Percentiles rank a stretch among this genome's conserved stretches.
Evolutionary conservation across 1,140 invertebrate species (phyloP).

Genomic region (Globodera rostochiensis): DNA sequence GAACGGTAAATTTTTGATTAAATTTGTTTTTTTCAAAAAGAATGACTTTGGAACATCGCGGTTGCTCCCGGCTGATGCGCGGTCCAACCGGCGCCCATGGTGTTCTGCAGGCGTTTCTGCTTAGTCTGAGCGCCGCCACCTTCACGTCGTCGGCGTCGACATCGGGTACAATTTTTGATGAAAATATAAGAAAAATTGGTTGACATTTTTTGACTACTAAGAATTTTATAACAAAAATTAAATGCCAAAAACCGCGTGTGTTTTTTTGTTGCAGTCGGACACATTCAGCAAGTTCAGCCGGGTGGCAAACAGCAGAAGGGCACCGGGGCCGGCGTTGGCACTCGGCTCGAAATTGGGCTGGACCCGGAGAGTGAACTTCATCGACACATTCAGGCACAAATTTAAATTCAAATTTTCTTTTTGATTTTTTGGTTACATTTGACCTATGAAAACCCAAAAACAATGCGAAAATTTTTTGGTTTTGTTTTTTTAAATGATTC

Average conservation of each 20-base stretch:
- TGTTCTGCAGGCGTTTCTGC: conserved; percentile 56
- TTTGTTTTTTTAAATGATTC: neutral
- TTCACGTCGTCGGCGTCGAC: conserved; percentile 44
- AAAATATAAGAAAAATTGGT: conserved; percentile 40
- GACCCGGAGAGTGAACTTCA: conserved; percentile 60
- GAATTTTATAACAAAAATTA: neutral
- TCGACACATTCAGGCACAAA: conserved; percentile 42
- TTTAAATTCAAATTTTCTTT: neutral
- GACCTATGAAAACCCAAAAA: no score
- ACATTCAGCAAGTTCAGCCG: neutral
- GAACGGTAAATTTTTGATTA: no score
- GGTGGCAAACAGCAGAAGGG: neutral
- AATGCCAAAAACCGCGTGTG: neutral
- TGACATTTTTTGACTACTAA: no score
- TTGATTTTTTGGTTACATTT: no score
- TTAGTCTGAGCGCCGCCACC: conserved; percentile 48
- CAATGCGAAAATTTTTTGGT: neutral
- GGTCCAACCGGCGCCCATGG: conserved; percentile 49
- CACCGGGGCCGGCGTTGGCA: neutral
- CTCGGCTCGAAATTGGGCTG: conserved; percentile 22
- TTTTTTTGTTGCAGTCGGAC: neutral
- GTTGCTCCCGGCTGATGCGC: conserved; percentile 51
- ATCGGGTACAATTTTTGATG: conserved; percentile 15
- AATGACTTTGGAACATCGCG: conserved; percentile 55
- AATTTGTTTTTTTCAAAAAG: neutral